Percentiles rank a stretch among this genome's conserved stretches.
Conservation (phyloP, 2,888 invertebrate species). For the Gortyna flavago region DNA sequence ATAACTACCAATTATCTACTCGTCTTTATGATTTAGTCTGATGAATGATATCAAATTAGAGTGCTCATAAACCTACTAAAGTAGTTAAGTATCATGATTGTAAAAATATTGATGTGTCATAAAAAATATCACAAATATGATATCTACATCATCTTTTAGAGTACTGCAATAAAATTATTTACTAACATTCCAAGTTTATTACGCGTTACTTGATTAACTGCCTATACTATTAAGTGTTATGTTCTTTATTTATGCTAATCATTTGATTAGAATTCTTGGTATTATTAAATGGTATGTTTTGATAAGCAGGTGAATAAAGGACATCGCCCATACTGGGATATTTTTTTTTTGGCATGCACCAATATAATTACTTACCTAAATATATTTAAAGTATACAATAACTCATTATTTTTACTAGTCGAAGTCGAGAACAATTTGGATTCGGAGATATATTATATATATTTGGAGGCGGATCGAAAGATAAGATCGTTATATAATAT, state of each 20-base stretch:
- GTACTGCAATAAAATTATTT: constrained; percentile 60
- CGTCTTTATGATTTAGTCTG: constrained; percentile 68
- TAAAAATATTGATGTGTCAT: constrained; percentile 71
- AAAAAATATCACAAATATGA: constrained; percentile 69
- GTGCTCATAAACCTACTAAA: constrained; percentile 69
- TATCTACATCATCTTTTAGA: constrained; percentile 66
- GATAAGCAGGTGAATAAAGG: constrained; percentile 4
- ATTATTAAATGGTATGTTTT: constrained; percentile 29
- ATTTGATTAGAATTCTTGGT: constrained; percentile 34
- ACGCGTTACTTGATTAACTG: constrained; percentile 49
- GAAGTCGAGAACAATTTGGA: too few relatives aligned
- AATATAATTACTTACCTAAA: too few relatives aligned
- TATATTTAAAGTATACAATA: too few relatives aligned
- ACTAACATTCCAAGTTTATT: constrained; percentile 49
- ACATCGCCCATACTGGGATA: too few relatives aligned
- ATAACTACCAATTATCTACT: constrained; percentile 65
- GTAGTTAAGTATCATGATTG: constrained; percentile 67
- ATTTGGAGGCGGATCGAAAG: too few relatives aligned
- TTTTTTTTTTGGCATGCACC: too few relatives aligned
- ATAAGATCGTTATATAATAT: too few relatives aligned
- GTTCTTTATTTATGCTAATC: constrained; percentile 50
- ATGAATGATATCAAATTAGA: constrained; percentile 69
- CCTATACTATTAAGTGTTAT: constrained; percentile 38
- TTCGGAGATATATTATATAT: too few relatives aligned
- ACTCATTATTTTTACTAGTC: too few relatives aligned